A percentile compares a stretch with the other conserved stretches of the same genome.
phyloP scores from a whole-genome alignment of 2,888 invertebrate genomes.

The Coenonympha glycerion region DNA sequence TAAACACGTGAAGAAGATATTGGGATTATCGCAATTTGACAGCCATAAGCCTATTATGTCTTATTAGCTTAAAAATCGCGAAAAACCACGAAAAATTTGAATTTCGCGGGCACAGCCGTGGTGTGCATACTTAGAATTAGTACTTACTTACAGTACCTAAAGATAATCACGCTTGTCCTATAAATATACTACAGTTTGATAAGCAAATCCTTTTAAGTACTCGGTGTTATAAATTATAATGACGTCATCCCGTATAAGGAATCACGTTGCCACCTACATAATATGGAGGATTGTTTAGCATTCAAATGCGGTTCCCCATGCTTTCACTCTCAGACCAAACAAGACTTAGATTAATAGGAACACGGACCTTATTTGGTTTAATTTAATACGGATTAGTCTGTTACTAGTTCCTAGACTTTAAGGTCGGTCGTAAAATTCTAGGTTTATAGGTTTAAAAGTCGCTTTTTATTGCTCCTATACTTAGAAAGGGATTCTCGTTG shows the following conservation, averaged over 20 bases:
- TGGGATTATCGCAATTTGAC: too few relatives aligned
- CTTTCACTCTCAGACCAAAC: constrained; percentile 55
- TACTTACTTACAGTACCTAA: background rate
- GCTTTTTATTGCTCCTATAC: too few relatives aligned
- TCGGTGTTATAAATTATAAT: constrained; percentile 21
- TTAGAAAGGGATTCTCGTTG: too few relatives aligned
- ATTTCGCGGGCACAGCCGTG: too few relatives aligned
- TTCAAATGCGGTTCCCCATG: constrained; percentile 47
- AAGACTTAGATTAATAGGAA: background rate
- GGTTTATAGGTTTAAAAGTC: background rate
- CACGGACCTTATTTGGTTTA: background rate
- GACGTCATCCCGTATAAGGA: constrained; percentile 30
- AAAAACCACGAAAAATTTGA: too few relatives aligned
- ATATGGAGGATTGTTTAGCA: constrained; percentile 44
- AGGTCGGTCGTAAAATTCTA: background rate
- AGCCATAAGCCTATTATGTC: too few relatives aligned
- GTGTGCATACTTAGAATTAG: background rate
- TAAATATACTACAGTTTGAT: constrained; percentile 13
- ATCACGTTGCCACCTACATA: constrained; percentile 39
- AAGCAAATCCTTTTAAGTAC: constrained; percentile 19
- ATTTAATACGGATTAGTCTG: background rate
- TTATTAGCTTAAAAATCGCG: too few relatives aligned
- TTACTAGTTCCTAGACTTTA: background rate
- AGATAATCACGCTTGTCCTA: constrained; percentile 14
- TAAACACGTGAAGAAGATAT: too few relatives aligned